A percentile compares a stretch with the other conserved stretches of the same genome.
phyloP scores from a whole-genome alignment of 2,113 vertebrate species.

The Dipodomys spectabilis region DNA sequence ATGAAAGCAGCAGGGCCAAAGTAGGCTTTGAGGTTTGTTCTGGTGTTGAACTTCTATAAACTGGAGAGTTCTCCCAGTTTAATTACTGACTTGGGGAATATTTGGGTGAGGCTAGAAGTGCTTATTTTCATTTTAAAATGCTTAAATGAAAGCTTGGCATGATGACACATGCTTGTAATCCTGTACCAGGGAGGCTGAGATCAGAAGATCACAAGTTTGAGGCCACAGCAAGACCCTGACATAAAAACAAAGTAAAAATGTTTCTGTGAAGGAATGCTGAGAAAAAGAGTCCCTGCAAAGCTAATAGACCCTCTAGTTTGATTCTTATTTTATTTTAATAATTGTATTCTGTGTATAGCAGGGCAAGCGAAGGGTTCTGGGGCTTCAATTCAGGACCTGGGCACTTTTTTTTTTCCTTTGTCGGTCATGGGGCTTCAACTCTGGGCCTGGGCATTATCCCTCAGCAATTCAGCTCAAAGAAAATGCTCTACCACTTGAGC shows the following conservation, averaged over 20 bases:
- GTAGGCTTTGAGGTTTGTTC: conserved; percentile 25
- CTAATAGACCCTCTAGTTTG: background rate
- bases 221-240: background rate
- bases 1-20: conserved; percentile 10
- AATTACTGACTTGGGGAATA: conserved; percentile 26
- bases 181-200: background rate
- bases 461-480: no score
- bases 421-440: no score
- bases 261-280: background rate
- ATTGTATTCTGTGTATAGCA: no score
- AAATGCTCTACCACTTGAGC: no score
- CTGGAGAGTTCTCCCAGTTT: background rate
- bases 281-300: background rate
- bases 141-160: background rate
- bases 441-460: no score
- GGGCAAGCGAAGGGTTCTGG: no score
- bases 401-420: no score
- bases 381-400: no score
- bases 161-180: background rate
- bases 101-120: conserved; percentile 47
- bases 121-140: conserved; percentile 49
- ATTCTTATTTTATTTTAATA: background rate
- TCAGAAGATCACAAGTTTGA: background rate
- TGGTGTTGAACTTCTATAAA: conserved; percentile 46
- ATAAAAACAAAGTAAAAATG: background rate